A percentile compares a stretch with the other conserved stretches of the same genome.
These are phyloP conservation scores for Coregonus sp. DNA, from an alignment of 2,797 vertebrate species.

Conservation along the genomic window DNA sequence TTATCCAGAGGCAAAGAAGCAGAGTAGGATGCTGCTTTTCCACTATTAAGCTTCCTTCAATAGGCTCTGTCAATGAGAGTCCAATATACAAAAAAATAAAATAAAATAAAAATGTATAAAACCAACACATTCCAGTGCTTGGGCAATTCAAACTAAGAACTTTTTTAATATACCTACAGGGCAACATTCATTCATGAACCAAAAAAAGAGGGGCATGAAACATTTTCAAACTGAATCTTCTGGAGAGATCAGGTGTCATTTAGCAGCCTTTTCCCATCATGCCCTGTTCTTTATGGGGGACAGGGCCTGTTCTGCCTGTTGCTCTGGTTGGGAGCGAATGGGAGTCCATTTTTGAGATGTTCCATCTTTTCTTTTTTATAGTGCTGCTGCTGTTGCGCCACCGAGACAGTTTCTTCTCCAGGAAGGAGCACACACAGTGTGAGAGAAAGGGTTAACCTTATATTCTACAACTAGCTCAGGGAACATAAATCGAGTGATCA, in stretches of 20 bases:
- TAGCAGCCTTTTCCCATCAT: conserved; percentile 84
- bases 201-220: conserved; percentile 83
- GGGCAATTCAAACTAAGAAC: conserved; percentile 92
- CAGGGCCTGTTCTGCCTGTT: conserved; percentile 77
- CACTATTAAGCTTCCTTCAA: conserved; percentile 88
- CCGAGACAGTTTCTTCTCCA: conserved; percentile 94
- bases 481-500: conserved; percentile 89
- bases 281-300: conserved; percentile 85
- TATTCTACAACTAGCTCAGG: conserved; percentile 99
- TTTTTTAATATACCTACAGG: conserved; percentile 84
- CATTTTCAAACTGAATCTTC: conserved; percentile 75
- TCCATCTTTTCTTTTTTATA: conserved; percentile 71
- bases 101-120: conserved; percentile 76
- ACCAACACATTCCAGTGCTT: conserved; percentile 89
- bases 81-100: conserved; percentile 80
- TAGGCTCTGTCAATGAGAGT: conserved; percentile 91
- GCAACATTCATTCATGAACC: conserved; percentile 90
- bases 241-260: conserved; percentile 75
- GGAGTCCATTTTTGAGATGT: conserved; percentile 77
- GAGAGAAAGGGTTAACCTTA: conserved; percentile 87
- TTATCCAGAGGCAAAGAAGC: conserved; percentile 87
- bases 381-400: conserved; percentile 93
- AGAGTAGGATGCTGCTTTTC: conserved; percentile 86
- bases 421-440: conserved; percentile 99
- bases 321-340: conserved; percentile 81